Evolutionary conservation across 2,888 invertebrate species (phyloP), one percentile per base, ranked within the genome.

Genomic region (Crioceris asparagi): DNA sequence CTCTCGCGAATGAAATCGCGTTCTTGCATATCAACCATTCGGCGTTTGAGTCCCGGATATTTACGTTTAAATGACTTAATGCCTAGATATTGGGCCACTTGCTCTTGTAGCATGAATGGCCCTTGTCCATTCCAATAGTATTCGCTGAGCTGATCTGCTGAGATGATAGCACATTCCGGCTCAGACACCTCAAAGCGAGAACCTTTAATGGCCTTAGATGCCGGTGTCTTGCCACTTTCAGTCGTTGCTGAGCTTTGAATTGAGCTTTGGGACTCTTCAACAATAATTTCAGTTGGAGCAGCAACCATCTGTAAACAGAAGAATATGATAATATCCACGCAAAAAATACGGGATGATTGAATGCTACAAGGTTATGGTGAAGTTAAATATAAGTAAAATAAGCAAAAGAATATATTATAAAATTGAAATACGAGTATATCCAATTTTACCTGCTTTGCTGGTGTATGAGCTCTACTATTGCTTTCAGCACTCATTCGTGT

Each of bases 21-120:
- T 61, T 97, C 97, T 46, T 87, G 87, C 68, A 87, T 87, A 49
- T 91, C 90, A 17, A 93, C 80, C 45, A 82, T 70, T 36, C 94
- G 74, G 38, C 94, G 72, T 12, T 51, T 52, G 30, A 64, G 61
- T 23, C 52, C 52, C n/a, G 88, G 84, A 66, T 91, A 91, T 59
- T 94, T 92, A 46, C 97, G 74, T 63, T 96, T 96, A 64, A 98
- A 97, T 39, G 94, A 93, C 60, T 92, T 94, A 19, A 97, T 86
- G 25, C 86, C 87, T 43, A 98, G 72, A 66, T 86, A 94, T 60
- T 93, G 86, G 0, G 92, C 88, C 43, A 98, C 83, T 62, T 85
- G 97, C 62, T 97, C 97, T 65, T 97, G 93, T 40, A 96, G 78
- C 84, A 94, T 90, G 66, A 80, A 91, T 33, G 85, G 83, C 54